Percentiles rank a stretch among this genome's conserved stretches.
Conservation (phyloP, 2,113 vertebrate genomes). For the Gnathonemus echidnorhynchus region DNA sequence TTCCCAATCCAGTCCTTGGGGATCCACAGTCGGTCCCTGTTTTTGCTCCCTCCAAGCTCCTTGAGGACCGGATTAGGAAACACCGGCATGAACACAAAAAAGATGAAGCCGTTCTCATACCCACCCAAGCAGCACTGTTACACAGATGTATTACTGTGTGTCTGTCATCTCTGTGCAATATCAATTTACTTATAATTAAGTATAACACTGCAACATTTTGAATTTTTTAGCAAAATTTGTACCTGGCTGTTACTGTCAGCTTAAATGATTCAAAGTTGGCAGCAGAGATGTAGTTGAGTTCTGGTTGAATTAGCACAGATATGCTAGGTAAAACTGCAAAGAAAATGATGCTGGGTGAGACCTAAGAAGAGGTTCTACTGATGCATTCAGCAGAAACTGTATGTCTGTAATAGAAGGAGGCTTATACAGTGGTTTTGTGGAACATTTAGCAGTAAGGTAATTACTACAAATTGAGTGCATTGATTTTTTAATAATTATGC, state of each 20-base stretch:
- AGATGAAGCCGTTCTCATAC: neutral
- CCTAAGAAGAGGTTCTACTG: neutral
- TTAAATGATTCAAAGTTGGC: constrained; percentile 39
- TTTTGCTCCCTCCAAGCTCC: neutral
- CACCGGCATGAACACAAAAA: neutral
- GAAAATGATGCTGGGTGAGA: neutral
- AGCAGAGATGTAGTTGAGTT: constrained; percentile 45
- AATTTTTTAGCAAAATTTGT: neutral
- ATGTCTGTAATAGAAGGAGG: neutral
- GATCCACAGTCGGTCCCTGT: neutral
- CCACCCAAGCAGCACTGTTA: neutral
- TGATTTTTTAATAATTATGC: neutral
- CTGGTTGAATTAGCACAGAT: constrained; percentile 47
- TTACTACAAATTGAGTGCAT: neutral
- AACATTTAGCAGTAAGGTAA: neutral
- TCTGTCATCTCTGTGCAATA: neutral
- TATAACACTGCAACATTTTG: neutral
- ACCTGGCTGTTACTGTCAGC: constrained; percentile 56
- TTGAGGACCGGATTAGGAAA: neutral
- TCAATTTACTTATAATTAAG: neutral
- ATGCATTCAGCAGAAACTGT: neutral
- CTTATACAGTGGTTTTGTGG: neutral
- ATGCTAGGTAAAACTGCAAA: constrained; percentile 60
- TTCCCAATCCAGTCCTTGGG: neutral
- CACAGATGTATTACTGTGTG: neutral